Conservation (phyloP, 2,888 invertebrate genomes). For the Mystacides longicornis region DNA sequence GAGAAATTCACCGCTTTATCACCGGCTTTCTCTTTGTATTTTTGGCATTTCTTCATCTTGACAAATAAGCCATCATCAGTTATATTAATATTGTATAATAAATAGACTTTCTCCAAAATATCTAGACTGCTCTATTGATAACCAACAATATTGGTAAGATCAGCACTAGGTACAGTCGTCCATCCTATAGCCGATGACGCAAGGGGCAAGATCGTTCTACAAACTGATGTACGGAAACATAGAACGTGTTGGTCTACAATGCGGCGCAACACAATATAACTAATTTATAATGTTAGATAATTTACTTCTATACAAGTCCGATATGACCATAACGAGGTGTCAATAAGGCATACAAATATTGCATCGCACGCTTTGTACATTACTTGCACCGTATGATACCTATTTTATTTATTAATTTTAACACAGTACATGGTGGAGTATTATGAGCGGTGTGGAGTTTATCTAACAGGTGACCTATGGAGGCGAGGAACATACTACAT, state of each 20-base stretch:
- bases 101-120: not conserved
- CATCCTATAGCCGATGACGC: no score
- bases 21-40: not conserved
- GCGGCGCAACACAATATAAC: not conserved
- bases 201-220: no score
- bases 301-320: not conserved
- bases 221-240: no score
- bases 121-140: no score
- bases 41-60: not conserved
- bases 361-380: not conserved
- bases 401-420: not conserved
- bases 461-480: not conserved
- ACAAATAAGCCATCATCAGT: not conserved
- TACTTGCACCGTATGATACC: not conserved
- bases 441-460: constrained; percentile 1
- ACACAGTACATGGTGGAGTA: not conserved
- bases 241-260: not conserved
- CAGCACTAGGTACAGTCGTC: no score
- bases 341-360: constrained; percentile 2
- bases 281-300: constrained; percentile 2
- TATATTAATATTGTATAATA: not conserved
- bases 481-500: not conserved
- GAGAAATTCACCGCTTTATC: not conserved
- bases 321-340: constrained; percentile 4
- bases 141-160: no score